Conservation (phyloP, 2,113 vertebrate genomes). For the Crypturellus undulatus region DNA sequence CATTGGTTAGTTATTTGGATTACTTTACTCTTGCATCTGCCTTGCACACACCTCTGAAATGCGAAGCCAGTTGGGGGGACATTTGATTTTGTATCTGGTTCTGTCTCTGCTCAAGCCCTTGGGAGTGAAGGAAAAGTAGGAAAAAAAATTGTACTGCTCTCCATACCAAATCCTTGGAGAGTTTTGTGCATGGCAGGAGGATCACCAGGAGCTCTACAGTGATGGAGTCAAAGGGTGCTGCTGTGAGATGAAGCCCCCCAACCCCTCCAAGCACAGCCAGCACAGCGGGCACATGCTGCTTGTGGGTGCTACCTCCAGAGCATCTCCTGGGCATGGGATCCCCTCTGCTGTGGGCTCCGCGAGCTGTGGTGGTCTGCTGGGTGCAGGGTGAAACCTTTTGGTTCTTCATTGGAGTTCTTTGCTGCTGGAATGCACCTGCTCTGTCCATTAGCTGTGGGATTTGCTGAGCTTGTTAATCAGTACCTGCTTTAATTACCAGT, state of each 20-base stretch:
- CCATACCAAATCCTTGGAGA: not conserved
- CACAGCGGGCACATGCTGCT: not conserved
- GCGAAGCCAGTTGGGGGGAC: not conserved
- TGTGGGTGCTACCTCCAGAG: not conserved
- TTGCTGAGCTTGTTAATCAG: not conserved
- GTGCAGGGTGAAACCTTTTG: too few species aligned
- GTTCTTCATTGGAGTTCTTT: not conserved
- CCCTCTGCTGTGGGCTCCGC: not conserved
- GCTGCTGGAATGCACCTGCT: not conserved
- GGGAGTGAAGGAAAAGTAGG: not conserved
- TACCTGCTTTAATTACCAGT: too few species aligned
- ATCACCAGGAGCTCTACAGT: not conserved
- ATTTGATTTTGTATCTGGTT: not conserved
- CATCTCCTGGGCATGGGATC: too few species aligned
- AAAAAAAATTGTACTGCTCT: not conserved
- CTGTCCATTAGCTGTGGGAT: not conserved
- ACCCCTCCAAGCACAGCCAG: not conserved
- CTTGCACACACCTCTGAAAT: not conserved
- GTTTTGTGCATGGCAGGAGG: not conserved
- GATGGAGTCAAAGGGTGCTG: not conserved
- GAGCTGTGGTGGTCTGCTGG: not conserved
- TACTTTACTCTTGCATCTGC: not conserved
- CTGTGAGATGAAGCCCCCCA: not conserved
- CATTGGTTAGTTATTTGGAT: constrained; percentile 51
- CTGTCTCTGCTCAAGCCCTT: not conserved